Conservation (phyloP, 2,888 invertebrate genomes). For the Cantharis nigra region DNA sequence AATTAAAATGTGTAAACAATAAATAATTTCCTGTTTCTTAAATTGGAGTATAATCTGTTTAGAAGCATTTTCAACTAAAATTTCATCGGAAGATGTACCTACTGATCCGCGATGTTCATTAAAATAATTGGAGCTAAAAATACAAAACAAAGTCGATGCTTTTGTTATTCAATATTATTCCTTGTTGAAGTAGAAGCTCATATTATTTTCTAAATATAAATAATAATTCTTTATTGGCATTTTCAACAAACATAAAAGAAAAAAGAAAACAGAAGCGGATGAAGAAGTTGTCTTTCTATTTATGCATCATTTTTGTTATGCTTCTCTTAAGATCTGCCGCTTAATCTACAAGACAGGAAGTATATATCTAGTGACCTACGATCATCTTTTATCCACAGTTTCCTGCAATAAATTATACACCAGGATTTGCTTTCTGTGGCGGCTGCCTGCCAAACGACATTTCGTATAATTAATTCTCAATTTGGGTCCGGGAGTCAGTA, state of each 20-base stretch:
- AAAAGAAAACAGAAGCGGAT: neutral
- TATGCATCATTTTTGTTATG: constrained; percentile 22
- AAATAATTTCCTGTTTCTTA: neutral
- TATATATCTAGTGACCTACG: constrained; percentile 32
- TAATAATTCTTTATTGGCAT: neutral
- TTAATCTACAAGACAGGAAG: constrained; percentile 25
- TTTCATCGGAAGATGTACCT: neutral
- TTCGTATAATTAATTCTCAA: constrained; percentile 40
- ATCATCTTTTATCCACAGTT: constrained; percentile 33
- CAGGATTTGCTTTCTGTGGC: constrained; percentile 27
- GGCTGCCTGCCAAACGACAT: constrained; percentile 40
- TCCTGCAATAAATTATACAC: constrained; percentile 39
- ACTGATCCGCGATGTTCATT: neutral
- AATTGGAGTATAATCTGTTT: neutral
- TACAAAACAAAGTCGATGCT: neutral
- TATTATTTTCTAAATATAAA: neutral
- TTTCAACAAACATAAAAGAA: neutral
- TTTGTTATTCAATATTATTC: neutral
- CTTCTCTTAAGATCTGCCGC: constrained; percentile 21
- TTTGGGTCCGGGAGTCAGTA: constrained; percentile 30
- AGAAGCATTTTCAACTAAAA: neutral
- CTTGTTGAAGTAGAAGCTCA: neutral
- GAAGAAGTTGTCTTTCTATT: neutral
- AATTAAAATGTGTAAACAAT: neutral
- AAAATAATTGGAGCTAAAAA: neutral